phyloP scores from a whole-genome alignment of 1,140 invertebrate genomes.

The Calosoma granatense region DNA sequence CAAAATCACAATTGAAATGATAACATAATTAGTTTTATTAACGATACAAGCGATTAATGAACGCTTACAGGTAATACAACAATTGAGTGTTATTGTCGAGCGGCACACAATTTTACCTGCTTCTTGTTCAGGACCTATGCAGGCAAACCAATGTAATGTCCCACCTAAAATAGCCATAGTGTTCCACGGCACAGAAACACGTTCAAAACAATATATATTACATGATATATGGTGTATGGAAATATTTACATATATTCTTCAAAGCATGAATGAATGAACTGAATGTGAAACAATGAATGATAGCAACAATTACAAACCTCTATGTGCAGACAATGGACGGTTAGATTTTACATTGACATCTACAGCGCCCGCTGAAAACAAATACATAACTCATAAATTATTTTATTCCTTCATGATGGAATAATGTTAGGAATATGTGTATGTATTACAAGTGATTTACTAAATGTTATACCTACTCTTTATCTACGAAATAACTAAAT shows the following conservation, averaged over 20 bases:
- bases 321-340: not conserved
- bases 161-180: constrained; percentile 13
- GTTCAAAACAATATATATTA: not conserved
- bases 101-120: not conserved
- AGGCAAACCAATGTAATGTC: constrained; percentile 24
- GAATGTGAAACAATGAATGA: too few species aligned
- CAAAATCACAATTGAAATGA: too few species aligned
- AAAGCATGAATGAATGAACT: too few species aligned
- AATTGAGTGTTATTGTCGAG: not conserved
- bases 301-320: not conserved
- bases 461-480: too few species aligned
- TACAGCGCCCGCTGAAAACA: not conserved
- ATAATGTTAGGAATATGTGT: too few species aligned
- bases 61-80: not conserved
- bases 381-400: too few species aligned
- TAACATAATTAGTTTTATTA: not conserved
- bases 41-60: not conserved
- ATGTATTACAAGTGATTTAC: too few species aligned
- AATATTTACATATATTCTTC: not conserved
- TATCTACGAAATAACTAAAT: too few species aligned
- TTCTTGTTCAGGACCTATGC: constrained; percentile 14
- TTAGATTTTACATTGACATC: not conserved
- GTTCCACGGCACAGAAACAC: not conserved
- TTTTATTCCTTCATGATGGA: too few species aligned
- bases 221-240: not conserved